phyloP scores from a whole-genome alignment of 2,797 vertebrate genomes.

The Gymnocypris eckloni region DNA sequence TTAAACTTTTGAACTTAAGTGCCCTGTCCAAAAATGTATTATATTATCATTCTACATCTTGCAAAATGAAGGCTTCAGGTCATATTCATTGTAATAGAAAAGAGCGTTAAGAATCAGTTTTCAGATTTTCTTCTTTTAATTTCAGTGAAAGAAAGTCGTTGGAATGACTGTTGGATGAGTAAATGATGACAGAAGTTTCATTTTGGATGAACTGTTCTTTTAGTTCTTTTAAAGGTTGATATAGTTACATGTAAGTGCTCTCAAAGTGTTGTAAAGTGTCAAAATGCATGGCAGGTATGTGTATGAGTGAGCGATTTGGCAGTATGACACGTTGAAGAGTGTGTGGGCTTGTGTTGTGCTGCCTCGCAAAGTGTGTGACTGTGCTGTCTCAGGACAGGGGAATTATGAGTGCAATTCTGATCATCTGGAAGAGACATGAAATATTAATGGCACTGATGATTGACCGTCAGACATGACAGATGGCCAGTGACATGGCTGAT shows the following conservation, averaged over 20 bases:
- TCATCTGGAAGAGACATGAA: slow-evolving; percentile 44
- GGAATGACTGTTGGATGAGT: background rate
- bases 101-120: background rate
- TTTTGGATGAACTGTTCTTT: slow-evolving; percentile 6
- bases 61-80: background rate
- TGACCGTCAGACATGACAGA: slow-evolving; percentile 53
- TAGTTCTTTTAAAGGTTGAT: slow-evolving; percentile 1
- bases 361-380: slow-evolving; percentile 28
- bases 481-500: slow-evolving; percentile 33
- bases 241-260: background rate
- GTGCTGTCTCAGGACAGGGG: slow-evolving; percentile 27
- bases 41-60: background rate
- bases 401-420: slow-evolving; percentile 44
- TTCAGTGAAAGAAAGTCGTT: background rate
- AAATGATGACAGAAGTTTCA: background rate
- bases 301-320: slow-evolving; percentile 29
- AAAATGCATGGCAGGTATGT: background rate
- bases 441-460: slow-evolving; percentile 53
- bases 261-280: slow-evolving; percentile 23
- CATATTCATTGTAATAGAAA: background rate
- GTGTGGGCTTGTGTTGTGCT: slow-evolving; percentile 24
- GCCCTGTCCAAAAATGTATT: background rate
- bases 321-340: slow-evolving; percentile 31
- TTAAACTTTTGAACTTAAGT: background rate
- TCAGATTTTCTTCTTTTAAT: background rate